Evolutionary conservation across 2,888 invertebrate genomes (phyloP), one percentile per base, ranked within the genome.

Genomic region (Polydrusus pterygomalis): DNA sequence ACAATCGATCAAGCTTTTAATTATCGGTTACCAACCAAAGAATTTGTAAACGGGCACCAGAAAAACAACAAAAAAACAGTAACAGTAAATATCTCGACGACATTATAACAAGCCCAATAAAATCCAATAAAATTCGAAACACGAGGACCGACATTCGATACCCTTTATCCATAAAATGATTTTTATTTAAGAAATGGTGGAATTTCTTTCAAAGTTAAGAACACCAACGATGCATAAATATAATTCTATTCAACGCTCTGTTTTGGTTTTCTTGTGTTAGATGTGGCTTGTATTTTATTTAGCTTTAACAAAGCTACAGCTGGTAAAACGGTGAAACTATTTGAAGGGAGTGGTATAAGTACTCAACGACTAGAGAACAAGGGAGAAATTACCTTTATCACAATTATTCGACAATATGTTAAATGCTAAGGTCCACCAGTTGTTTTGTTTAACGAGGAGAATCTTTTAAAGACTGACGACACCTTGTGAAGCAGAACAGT

Each of bases 171-270:
- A 62, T 63, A 51, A 70, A 70, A 70, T 62, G 40, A 51, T 63
- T 70, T 63, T 70, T 63, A 49, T 70, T 70, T 70, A 38, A 43
- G 70, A 63, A 70, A 47, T 70, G 63, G 63, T 70, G 70, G 70
- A 70, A 70, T 70, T 62, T 70, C 63, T 51, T 47, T 40, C 38
- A 43, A 25, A 38, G 68, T 30, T 68, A 56, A 56, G 70, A 49
- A 70, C 70, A 70, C 70, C 70, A 70, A 70, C 70, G 70, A 70
- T 20, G 70, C 70, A 70, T 70, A 62, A 70, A 70, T 62, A 34
- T 49, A 13, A 63, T 62, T 63, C 40, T 62, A 63, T 63, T 70
- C 70, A 63, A 63, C 70, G 60, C 70, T 45, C 43, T 25, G 70
- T 60, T 70, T 63, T 20, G 60, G 58, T 70, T 63, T 70, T 60